Evolutionary conservation across 2,113 vertebrate genomes (phyloP).

Genomic region (Tachuris rubrigastra): DNA sequence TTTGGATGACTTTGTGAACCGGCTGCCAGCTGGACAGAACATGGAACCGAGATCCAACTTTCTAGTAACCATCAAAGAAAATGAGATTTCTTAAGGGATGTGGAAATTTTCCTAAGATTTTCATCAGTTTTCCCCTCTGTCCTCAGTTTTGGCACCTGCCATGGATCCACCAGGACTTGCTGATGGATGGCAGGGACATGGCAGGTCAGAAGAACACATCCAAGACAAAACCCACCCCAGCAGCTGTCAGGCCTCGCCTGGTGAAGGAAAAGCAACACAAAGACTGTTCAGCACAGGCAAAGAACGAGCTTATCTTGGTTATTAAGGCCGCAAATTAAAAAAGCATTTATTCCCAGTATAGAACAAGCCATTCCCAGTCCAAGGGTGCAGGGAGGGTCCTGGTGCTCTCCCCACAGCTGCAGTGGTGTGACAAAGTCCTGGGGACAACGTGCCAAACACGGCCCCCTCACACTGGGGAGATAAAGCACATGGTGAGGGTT

Average conservation of each 20-base stretch:
- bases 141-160: neutral
- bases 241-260: neutral
- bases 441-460: neutral
- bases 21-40: neutral
- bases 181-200: neutral
- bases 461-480: constrained; percentile 11
- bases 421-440: neutral
- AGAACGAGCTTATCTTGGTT: neutral
- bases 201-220: fast-evolving
- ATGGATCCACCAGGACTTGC: neutral
- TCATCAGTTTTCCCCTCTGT: neutral
- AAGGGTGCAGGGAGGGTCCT: neutral
- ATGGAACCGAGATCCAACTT: neutral
- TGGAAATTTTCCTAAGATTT: neutral
- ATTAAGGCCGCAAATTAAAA: neutral
- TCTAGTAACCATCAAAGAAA: neutral
- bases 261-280: neutral
- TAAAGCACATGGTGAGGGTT: constrained; percentile 12
- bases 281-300: neutral
- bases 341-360: neutral
- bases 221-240: neutral
- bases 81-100: neutral
- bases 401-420: neutral
- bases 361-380: neutral
- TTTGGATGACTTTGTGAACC: neutral